A percentile compares a stretch with the other conserved stretches of the same genome.
phyloP scores from a whole-genome alignment of 2,113 vertebrate species.

The Oostethus manadensis region DNA sequence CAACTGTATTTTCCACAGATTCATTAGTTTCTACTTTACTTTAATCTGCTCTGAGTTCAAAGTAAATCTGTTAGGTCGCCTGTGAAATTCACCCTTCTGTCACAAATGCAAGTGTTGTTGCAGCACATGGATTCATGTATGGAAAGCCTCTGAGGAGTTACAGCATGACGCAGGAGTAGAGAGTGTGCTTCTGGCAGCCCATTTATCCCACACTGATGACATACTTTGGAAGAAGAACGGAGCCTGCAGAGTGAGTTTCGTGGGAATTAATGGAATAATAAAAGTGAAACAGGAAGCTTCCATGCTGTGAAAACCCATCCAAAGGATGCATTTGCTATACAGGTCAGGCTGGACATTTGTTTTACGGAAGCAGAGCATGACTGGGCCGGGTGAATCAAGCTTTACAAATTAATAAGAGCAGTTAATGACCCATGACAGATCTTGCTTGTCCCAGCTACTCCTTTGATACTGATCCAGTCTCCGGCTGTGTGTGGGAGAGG shows the following conservation, averaged over 20 bases:
- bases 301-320: constrained; percentile 19
- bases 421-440: constrained; percentile 53
- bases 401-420: constrained; percentile 55
- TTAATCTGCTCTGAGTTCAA: background rate
- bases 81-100: constrained; percentile 1
- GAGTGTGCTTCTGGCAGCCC: constrained; percentile 15
- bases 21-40: background rate
- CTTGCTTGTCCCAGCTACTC: constrained; percentile 50
- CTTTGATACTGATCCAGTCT: constrained; percentile 31
- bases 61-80: background rate
- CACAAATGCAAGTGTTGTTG: constrained; percentile 19
- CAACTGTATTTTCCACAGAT: background rate
- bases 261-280: constrained; percentile 24
- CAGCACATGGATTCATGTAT: constrained; percentile 31
- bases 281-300: constrained; percentile 28
- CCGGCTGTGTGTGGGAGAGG: constrained; percentile 32
- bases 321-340: constrained; percentile 7
- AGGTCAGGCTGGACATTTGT: constrained; percentile 33
- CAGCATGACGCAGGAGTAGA: constrained; percentile 27
- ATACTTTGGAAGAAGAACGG: constrained; percentile 8
- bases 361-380: constrained; percentile 28
- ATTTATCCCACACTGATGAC: constrained; percentile 26
- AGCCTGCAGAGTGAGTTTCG: constrained; percentile 10
- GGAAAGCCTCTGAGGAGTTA: constrained; percentile 26
- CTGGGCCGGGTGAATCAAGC: constrained; percentile 37